phyloP scores from a whole-genome alignment of 2,888 invertebrate species.

The Pomacea canaliculata region DNA sequence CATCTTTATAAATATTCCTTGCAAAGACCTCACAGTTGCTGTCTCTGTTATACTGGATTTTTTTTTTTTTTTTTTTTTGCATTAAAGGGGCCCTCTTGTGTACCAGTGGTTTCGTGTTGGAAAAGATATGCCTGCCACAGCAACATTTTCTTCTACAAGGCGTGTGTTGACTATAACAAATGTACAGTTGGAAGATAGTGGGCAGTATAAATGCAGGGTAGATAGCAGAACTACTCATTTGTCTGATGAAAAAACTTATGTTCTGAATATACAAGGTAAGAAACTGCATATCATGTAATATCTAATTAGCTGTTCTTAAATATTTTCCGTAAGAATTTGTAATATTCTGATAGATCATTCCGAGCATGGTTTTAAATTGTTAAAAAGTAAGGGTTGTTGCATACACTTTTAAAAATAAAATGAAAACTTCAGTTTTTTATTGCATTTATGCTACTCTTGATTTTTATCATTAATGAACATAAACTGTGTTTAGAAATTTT shows the following conservation, averaged over 20 bases:
- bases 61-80: not conserved
- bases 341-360: no score
- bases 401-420: no score
- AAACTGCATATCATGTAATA: not conserved
- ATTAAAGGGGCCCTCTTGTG: slow-evolving; percentile 42
- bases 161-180: slow-evolving; percentile 87
- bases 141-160: slow-evolving; percentile 82
- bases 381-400: no score
- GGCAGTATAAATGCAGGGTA: slow-evolving; percentile 89
- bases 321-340: no score
- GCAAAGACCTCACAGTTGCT: not conserved
- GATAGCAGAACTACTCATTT: slow-evolving; percentile 29
- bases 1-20: no score
- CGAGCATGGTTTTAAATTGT: no score
- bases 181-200: slow-evolving; percentile 92
- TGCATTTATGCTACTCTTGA: no score
- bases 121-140: slow-evolving; percentile 74
- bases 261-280: slow-evolving; percentile 20
- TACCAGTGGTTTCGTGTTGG: slow-evolving; percentile 50
- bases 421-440: no score
- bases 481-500: no score
- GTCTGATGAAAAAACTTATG: slow-evolving; percentile 36
- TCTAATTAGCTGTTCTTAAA: no score
- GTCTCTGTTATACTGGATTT: not conserved
- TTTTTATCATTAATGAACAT: no score